These are phyloP conservation scores for Emydura subglobosa DNA, from an alignment of 2,113 vertebrate species.

Conservation along the genomic window DNA sequence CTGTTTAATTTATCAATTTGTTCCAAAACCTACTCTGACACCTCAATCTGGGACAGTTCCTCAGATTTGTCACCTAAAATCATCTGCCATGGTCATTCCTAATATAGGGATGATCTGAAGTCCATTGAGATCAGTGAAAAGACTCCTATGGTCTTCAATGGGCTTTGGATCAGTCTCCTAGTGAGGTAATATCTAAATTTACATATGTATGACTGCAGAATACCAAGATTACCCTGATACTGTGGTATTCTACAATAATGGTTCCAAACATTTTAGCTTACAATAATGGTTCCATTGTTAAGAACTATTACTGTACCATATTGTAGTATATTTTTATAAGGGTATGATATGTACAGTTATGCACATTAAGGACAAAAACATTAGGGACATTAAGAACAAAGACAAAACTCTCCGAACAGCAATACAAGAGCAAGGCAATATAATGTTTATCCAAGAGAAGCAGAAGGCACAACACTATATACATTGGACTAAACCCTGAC, in stretches of 20 bases:
- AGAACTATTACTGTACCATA: not conserved
- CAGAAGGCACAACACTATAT: not conserved
- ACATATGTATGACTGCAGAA: not conserved
- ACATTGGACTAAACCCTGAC: not conserved
- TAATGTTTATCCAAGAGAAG: not conserved
- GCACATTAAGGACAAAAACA: not conserved
- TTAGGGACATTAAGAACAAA: not conserved
- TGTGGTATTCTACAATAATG: not conserved
- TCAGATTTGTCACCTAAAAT: not conserved
- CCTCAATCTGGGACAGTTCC: too few relatives aligned
- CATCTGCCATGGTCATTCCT: not conserved
- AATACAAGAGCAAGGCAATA: not conserved
- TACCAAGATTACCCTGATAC: not conserved
- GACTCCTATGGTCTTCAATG: not conserved
- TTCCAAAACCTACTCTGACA: too few relatives aligned
- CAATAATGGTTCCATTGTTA: not conserved
- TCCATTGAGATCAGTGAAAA: not conserved
- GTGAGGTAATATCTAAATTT: not conserved
- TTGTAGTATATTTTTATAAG: not conserved
- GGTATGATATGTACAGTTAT: not conserved
- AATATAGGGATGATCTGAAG: not conserved
- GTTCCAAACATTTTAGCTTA: not conserved
- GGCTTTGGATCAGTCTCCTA: not conserved
- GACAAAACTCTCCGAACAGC: not conserved
- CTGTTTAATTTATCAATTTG: too few relatives aligned